A percentile compares a stretch with the other conserved stretches of the same genome.
These are phyloP conservation scores for Melanotaenia maccullochi DNA, from an alignment of 2,797 vertebrate species.

Conservation along the genomic window DNA sequence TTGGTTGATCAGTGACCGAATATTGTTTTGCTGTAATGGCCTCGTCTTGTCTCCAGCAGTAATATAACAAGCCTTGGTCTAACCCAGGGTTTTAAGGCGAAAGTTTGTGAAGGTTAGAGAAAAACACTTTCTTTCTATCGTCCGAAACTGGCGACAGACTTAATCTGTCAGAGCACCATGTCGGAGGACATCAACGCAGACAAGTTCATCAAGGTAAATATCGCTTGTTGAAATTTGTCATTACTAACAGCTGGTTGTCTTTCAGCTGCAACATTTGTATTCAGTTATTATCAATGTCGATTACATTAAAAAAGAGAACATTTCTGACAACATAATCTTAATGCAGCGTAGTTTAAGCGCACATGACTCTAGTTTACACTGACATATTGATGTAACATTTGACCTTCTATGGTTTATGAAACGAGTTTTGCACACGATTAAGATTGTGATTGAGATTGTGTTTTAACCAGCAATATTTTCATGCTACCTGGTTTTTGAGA, in stretches of 20 bases:
- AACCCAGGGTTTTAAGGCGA: slow-evolving; percentile 34
- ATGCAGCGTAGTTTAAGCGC: not conserved
- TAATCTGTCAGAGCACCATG: slow-evolving; percentile 79
- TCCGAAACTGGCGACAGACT: slow-evolving; percentile 39
- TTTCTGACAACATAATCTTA: not conserved
- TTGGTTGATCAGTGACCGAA: slow-evolving; percentile 51
- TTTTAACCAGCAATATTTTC: slow-evolving; percentile 17
- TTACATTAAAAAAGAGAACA: too few species aligned
- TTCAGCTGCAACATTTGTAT: not conserved
- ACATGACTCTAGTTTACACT: not conserved
- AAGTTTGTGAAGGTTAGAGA: slow-evolving; percentile 53
- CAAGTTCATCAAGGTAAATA: slow-evolving; percentile 91
- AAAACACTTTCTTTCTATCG: slow-evolving; percentile 56
- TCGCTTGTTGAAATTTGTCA: not conserved
- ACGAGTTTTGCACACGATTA: not conserved
- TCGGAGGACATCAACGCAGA: slow-evolving; percentile 90
- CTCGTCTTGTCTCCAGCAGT: slow-evolving; percentile 46
- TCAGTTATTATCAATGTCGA: not conserved
- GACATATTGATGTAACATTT: slow-evolving; percentile 1
- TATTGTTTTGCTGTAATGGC: slow-evolving; percentile 64
- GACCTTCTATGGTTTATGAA: not conserved
- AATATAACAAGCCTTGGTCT: slow-evolving; percentile 43
- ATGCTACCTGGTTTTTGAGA: slow-evolving; percentile 23
- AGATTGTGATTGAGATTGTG: not conserved
- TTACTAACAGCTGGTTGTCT: not conserved